Conservation (phyloP, 2,113 vertebrate species). For the Paradoxurus hermaphroditus region DNA sequence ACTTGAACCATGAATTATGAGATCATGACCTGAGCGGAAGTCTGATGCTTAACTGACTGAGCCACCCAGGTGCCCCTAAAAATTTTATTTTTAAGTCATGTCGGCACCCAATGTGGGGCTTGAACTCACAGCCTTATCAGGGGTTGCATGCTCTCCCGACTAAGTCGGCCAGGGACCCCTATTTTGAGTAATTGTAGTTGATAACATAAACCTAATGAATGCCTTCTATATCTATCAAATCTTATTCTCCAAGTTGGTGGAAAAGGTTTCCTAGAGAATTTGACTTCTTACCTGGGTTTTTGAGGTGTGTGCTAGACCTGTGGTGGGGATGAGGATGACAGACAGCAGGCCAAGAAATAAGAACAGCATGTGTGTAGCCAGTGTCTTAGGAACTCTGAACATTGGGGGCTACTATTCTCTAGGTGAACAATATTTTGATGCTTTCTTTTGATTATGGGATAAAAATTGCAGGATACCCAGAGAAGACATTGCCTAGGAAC, state of each 20-base stretch:
- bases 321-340: neutral
- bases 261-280: conserved; percentile 19
- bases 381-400: neutral
- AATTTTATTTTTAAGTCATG: neutral
- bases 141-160: neutral
- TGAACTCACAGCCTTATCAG: neutral
- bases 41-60: no score
- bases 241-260: neutral
- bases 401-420: neutral
- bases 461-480: neutral
- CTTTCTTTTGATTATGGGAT: neutral
- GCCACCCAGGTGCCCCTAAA: neutral
- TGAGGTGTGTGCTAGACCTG: neutral
- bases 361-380: neutral
- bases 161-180: neutral
- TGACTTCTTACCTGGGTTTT: neutral
- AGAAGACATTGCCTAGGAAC: neutral
- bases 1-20: no score
- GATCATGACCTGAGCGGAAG: no score
- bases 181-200: neutral
- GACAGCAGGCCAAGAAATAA: neutral
- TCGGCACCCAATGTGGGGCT: neutral
- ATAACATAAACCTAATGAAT: neutral
- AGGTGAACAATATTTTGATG: neutral
- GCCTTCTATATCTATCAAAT: conserved; percentile 12